Base-by-base conservation (phyloP, 1,140 invertebrate genomes). In the Rhysida immarginata region DNA sequence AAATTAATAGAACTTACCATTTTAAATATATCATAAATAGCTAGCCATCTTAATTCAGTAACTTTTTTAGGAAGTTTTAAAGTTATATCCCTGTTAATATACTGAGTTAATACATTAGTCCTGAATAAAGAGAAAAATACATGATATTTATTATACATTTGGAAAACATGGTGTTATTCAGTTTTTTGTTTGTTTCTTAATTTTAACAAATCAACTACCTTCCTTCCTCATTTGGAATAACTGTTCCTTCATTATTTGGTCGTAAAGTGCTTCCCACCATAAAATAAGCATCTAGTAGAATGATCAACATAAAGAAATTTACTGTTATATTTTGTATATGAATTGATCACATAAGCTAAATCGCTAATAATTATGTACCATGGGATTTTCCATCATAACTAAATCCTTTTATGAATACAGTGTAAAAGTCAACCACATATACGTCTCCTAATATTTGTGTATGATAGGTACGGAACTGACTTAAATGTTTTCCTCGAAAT, bases 321-420 rank as follows among this genome's bases (percentile, higher is more conserved):
- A 48, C 13, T 26, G 5, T 23, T 13, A 3, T 24, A 48, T 14
- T 14, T 13, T 44, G 20, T 29, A 41, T 57, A n/a, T 56, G 11
- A 35, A 2, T n/a, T 5, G 18, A 44, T 57, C 16, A 56, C 54
- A 16, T 18, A 11, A 35, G 26, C 49, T 58, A n/a, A n/a, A n/a
- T n/a, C n/a, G n/a, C n/a, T n/a, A n/a, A n/a, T n/a, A n/a, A 35
- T 35, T 48, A 57, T 11, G 64, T 67, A 66, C 92, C 89, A 24
- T 81, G 82, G 8, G 88, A 89, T 52, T 87, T 85, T 20, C 91
- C 91, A 72, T 94, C 90, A 62, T 94, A 95, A 67, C 81, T 89
- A 63, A 95, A 95, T 27, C 81, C 78, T 16, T 81, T 81, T 43
- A 95, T 71, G 1, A 92, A 70, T 25, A 94, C 71, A 0, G 87